Percentiles rank a stretch among this genome's conserved stretches.
Evolutionary conservation across 64 coral and sea anemone species (phyloP).

Genomic region (Porites australiensis): DNA sequence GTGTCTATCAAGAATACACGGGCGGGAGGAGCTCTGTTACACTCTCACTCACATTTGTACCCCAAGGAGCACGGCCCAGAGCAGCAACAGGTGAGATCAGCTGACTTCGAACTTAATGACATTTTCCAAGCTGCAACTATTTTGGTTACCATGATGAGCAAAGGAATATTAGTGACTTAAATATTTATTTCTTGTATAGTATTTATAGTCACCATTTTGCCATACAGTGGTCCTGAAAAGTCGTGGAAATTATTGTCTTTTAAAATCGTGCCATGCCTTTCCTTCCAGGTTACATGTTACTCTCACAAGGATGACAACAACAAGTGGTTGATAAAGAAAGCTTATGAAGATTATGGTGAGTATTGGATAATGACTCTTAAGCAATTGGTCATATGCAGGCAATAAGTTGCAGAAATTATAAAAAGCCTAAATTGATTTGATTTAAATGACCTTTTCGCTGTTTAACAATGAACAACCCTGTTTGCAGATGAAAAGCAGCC

Average conservation of each 20-base stretch:
- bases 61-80: conserved; percentile 92
- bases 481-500: conserved; percentile 72
- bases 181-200: too few species aligned
- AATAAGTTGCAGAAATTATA: too few species aligned
- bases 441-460: background rate
- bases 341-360: conserved; percentile 85
- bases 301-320: conserved; percentile 99
- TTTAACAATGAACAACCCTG: background rate
- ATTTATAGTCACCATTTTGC: too few species aligned
- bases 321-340: conserved; percentile 90
- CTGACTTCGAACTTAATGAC: too few species aligned
- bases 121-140: too few species aligned
- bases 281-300: conserved; percentile 80
- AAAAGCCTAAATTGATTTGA: too few species aligned
- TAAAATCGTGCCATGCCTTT: too few species aligned
- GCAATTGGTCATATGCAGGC: too few species aligned
- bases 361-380: background rate
- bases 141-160: too few species aligned
- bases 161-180: too few species aligned
- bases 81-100: conserved; percentile 80
- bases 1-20: conserved; percentile 93
- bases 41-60: conserved; percentile 94
- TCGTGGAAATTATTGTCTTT: too few species aligned
- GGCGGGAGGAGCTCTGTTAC: conserved; percentile 88
- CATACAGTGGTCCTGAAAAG: too few species aligned